Evolutionary conservation across 2,888 invertebrate genomes (phyloP), one percentile per base, ranked within the genome.

Genomic region (Apodemia zela): DNA sequence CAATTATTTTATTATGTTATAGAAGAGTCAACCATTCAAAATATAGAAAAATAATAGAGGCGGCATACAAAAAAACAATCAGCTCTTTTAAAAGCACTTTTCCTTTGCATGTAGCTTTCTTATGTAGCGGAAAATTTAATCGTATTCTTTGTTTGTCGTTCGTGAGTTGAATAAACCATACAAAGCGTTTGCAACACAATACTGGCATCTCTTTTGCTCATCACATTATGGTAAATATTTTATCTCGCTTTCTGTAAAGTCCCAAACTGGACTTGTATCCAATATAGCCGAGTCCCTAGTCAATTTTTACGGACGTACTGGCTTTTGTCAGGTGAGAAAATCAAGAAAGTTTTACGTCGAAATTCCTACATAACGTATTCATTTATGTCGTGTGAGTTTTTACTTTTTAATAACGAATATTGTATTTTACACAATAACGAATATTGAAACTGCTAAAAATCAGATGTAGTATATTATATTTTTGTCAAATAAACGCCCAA

Each of bases 61-160:
- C 62, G 60, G 49, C 54, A 57, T 67, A 67, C 15, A 51, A 62
- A 69, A 68, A 71, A 70, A 68, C 69, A 69, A 72, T 72, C 71
- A 67, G 69, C 67, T 68, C 70, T 71, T 69, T 66, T 68, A 68
- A 71, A 72, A 75, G 73, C 77, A 78, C 79, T 78, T 75, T 76
- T 76, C 78, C 75, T 75, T 76, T 79, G 79, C 79, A 76, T 79
- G 79, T 75, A 77, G 73, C 74, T 81, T 79, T 80, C 81, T 85
- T 84, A 85, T 84, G 85, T 85, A 84, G 85, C 83, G 85, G 85
- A 85, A 85, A 87, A 87, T 86, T 85, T 85, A 85, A 85, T 86
- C 85, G 85, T 74, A 76, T 80, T 80, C 81, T 83, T 80, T 83
- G 84, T 85, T 81, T 82, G 78, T 76, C 75, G 73, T 77, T 76